Base-by-base conservation (phyloP, 64 coral and sea anemone species). In the Montipora capricornis region DNA sequence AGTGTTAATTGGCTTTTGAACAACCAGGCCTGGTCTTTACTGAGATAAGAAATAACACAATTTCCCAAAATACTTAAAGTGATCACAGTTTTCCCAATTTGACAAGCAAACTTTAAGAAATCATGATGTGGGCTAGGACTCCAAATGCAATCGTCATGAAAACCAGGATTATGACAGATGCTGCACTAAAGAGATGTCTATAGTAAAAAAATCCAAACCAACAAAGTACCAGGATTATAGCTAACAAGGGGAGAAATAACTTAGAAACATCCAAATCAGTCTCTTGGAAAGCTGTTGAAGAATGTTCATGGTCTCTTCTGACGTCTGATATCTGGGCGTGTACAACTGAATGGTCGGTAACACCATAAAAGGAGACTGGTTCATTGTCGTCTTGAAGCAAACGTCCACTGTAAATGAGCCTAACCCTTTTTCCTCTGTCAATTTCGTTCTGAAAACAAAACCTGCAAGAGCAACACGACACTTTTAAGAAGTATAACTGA, bases 191-290 rank as follows among this genome's bases (percentile, higher is more conserved):
- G 6, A 98, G 71, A 20, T 98, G 85, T 74, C 93, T 91, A 46
- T 98, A 98, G 44, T 68, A 89, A 70, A 95, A 95, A 46, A 98
- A 53, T 60, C 93, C 96, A 75, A 92, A 95, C 96, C 96, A 98
- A 80, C 96, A 95, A n/a, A 60, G 69, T 45, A 76, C 78, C 1
- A 98, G 84, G 45, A 98, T 80, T 62, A 98, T 47, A n/a, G 90
- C 91, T 44, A 98, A 20, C 1, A 98, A 45, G 68, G 96, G 96
- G 14, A 98, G 52, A 79, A 98, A 95, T 80, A 98, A 76, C 73
- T 89, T 90, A 29, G 93, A 91, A 19, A 95, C 61, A 62, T 98
- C 96, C 61, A 98, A 62, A n/a, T 95, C 93, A 51, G 88, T 74
- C 58, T 98, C 96, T 6, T 88, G 88, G 47, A 4, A 47, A 6